These are phyloP conservation scores for Agonum fuliginosum DNA, from an alignment of 2,888 invertebrate genomes.

Conservation along the genomic window DNA sequence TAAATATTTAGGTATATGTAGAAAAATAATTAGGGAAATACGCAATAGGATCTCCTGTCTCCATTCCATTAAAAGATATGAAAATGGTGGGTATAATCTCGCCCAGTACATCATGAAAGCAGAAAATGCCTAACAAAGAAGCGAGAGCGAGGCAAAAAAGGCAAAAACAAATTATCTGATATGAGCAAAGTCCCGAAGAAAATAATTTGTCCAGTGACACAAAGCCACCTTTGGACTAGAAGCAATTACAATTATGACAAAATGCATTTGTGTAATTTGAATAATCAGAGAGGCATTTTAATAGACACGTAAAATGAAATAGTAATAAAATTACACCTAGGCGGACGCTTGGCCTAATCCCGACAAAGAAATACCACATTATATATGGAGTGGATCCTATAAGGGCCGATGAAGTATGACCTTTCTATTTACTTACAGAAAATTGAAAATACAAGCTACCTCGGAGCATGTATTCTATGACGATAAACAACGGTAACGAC, in stretches of 20 bases:
- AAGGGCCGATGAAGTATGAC: too few species aligned
- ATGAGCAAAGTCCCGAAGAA: background rate
- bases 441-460: too few species aligned
- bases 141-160: background rate
- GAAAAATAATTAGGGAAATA: background rate
- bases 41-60: background rate
- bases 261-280: slow-evolving; percentile 34
- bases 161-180: slow-evolving; percentile 20
- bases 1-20: too few species aligned
- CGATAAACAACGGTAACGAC: too few species aligned
- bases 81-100: slow-evolving; percentile 3
- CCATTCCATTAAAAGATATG: slow-evolving; percentile 8
- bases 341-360: too few species aligned
- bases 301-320: slow-evolving; percentile 17
- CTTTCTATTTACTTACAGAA: too few species aligned
- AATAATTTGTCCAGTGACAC: slow-evolving; percentile 13
- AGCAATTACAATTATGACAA: slow-evolving; percentile 16
- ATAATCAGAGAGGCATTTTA: slow-evolving; percentile 16
- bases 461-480: too few species aligned
- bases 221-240: slow-evolving; percentile 15
- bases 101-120: background rate
- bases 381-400: too few species aligned
- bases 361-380: too few species aligned
- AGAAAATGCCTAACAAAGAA: slow-evolving; percentile 8
- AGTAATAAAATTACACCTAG: too few species aligned